These are phyloP conservation scores for Drosophila cognata DNA, from an alignment of 2,888 invertebrate genomes.

Conservation along the genomic window DNA sequence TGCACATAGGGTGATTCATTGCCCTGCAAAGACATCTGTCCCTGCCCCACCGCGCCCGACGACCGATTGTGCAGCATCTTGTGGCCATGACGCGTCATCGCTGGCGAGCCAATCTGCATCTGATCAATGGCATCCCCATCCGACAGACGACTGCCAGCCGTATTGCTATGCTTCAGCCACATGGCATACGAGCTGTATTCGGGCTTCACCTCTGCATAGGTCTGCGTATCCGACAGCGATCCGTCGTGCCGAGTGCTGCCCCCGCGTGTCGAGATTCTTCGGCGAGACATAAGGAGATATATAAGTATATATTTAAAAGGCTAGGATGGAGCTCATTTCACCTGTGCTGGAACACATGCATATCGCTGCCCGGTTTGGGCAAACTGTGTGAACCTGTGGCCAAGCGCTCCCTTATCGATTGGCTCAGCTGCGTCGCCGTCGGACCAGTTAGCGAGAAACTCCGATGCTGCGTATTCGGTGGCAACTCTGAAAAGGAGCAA, in stretches of 20 bases:
- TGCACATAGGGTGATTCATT: slow-evolving; percentile 86
- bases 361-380: slow-evolving; percentile 90
- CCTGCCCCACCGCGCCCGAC: slow-evolving; percentile 55
- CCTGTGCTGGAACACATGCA: slow-evolving; percentile 89
- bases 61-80: slow-evolving; percentile 84
- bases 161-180: slow-evolving; percentile 95
- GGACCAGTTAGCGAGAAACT: slow-evolving; percentile 94
- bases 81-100: slow-evolving; percentile 86
- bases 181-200: slow-evolving; percentile 94
- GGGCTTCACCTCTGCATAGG: slow-evolving; percentile 89
- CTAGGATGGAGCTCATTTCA: slow-evolving; percentile 63
- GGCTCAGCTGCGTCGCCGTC: slow-evolving; percentile 93
- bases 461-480: slow-evolving; percentile 91
- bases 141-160: slow-evolving; percentile 91
- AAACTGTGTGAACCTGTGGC: slow-evolving; percentile 94
- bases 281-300: background rate
- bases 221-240: slow-evolving; percentile 94
- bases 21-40: slow-evolving; percentile 64
- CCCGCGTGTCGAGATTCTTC: slow-evolving; percentile 79
- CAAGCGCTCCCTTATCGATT: slow-evolving; percentile 93
- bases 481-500: slow-evolving; percentile 85
- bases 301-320: background rate
- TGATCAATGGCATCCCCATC: slow-evolving; percentile 96
- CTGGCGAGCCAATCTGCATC: slow-evolving; percentile 90
- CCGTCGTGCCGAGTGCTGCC: slow-evolving; percentile 89